Base-by-base conservation (phyloP, 2,113 vertebrate genomes). In the Phalacrocorax aristotelis region DNA sequence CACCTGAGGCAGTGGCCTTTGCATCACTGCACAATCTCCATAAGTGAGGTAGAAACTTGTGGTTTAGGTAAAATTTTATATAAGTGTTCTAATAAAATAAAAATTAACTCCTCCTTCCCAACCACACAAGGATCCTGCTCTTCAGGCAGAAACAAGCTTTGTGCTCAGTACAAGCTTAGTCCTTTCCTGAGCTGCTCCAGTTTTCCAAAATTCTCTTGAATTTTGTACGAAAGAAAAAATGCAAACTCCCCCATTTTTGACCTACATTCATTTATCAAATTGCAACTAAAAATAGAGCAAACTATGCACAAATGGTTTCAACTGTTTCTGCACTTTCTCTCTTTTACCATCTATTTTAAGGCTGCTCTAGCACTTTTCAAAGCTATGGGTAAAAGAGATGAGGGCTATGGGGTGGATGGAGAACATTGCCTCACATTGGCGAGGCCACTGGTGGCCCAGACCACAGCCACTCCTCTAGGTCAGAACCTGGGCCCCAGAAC, bases 201-300 rank as follows among this genome's bases (percentile, higher is more conserved):
- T 78, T 90, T 44, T 87, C 79, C 48, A 71, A 83, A 83, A 77
- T 34, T 83, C 32, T 44, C 83, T 36, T 87, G 27, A n/a, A 76
- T 93, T 82, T n/a, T 3, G 0, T 48, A 70, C 80, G 78, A 72
- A 79, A 71, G 26, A 38, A 52, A 71, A 93, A 88, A 48, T 52
- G 57, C 26, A 1, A 82, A 51, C 48, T 89, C 81, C 65, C 74
- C 77, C 88, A 12, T 42, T 71, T 84, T 29, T 93, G 81, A 89
- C 94, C 94, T 84, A 94, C 83, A 94, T 96, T 96, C 80, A 75
- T 92, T 96, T 95, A 75, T 40, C 74, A 91, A 96, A 95, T 75
- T 84, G 42, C 3, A 1, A 18, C 80, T 93, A 95, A 94, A 97
- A 93, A 92, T 87, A 93, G 91, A 30, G 2, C 51, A 51, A 87